Percentiles rank a stretch among this genome's conserved stretches.
Conservation (phyloP, 2,797 vertebrate genomes). For the Poeciliopsis infans region DNA sequence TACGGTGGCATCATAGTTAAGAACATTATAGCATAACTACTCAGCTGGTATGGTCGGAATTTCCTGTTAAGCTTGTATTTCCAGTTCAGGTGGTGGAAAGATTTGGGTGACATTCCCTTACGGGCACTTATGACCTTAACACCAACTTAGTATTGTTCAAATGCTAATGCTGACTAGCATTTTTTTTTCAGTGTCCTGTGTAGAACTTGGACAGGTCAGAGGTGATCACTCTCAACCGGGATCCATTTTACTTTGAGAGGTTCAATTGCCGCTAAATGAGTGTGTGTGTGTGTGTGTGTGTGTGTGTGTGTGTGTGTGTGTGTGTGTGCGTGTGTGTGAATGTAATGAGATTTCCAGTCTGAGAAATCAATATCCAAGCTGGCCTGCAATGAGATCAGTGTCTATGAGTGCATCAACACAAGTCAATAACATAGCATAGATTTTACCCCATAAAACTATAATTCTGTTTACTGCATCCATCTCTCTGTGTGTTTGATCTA, state of each 20-base stretch:
- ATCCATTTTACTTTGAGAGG: conserved; percentile 38
- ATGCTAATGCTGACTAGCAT: neutral
- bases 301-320: too few relatives aligned
- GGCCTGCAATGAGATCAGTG: conserved; percentile 64
- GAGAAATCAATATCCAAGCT: conserved; percentile 63
- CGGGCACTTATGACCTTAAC: neutral
- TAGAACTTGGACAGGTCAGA: neutral
- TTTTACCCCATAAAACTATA: conserved; percentile 66
- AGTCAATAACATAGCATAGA: conserved; percentile 64
- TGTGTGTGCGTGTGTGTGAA: neutral
- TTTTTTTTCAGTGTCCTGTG: neutral
- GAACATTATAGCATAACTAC: neutral
- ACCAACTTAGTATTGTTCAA: neutral
- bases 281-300: too few relatives aligned
- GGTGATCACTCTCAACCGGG: conserved; percentile 1
- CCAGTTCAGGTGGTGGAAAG: neutral
- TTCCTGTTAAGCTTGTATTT: neutral
- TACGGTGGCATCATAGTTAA: too few relatives aligned
- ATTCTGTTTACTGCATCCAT: conserved; percentile 60
- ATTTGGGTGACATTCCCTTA: neutral
- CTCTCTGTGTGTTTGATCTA: conserved; percentile 25
- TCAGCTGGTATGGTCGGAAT: neutral
- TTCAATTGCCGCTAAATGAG: conserved; percentile 40
- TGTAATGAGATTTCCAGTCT: conserved; percentile 66
- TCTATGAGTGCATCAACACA: conserved; percentile 64